phyloP scores from a whole-genome alignment of 2,113 vertebrate species.

The Lepus timidus region DNA sequence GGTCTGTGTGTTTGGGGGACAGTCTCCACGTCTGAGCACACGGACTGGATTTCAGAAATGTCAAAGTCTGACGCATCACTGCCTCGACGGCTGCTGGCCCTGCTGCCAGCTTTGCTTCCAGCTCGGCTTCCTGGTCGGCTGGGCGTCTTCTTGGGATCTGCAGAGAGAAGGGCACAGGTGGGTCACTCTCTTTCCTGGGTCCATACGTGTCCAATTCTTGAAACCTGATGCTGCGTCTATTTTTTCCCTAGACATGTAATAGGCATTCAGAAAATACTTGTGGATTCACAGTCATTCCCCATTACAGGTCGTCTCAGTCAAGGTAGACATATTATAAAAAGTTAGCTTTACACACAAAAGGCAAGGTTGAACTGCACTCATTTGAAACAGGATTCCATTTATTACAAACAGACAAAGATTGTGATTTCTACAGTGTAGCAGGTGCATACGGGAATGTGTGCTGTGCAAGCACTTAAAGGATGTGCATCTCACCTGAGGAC shows the following conservation, averaged over 20 bases:
- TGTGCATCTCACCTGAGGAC: not conserved
- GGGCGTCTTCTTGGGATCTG: slow-evolving; percentile 91
- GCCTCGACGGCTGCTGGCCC: slow-evolving; percentile 96
- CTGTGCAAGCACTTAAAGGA: not conserved
- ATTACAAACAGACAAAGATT: not conserved
- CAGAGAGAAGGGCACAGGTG: slow-evolving; percentile 11
- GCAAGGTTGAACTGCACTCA: not conserved
- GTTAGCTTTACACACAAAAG: not conserved
- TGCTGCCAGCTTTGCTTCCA: slow-evolving; percentile 97
- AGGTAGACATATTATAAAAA: not conserved
- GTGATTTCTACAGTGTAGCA: not conserved
- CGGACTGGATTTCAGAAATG: slow-evolving; percentile 99
- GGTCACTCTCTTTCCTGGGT: not conserved
- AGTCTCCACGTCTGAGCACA: slow-evolving; percentile 95
- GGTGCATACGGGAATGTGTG: not conserved
- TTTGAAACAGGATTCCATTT: not conserved
- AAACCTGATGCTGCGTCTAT: not conserved
- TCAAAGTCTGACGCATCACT: slow-evolving; percentile 99
- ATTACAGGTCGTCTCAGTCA: not conserved
- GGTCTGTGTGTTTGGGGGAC: slow-evolving; percentile 90
- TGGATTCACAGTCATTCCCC: not conserved
- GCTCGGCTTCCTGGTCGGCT: slow-evolving; percentile 93
- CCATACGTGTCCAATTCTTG: not conserved
- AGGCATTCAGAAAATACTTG: not conserved
- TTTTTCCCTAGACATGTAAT: not conserved